These are phyloP conservation scores for Tenthredo livida DNA, from an alignment of 2,888 invertebrate genomes.

Conservation along the genomic window DNA sequence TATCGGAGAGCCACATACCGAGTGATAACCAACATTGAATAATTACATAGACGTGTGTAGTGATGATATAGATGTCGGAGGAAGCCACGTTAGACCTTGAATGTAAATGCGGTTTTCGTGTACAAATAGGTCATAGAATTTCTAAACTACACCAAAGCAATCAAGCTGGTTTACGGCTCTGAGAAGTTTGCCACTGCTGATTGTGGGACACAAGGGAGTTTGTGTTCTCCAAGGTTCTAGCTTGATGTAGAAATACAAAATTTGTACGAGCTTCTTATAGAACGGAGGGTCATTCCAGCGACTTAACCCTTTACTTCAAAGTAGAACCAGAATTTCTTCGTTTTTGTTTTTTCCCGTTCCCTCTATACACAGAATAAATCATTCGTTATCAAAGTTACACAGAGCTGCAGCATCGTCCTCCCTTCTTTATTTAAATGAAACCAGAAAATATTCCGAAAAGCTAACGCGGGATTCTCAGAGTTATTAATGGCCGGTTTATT, in stretches of 20 bases:
- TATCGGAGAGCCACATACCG: neutral
- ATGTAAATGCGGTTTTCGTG: conserved; percentile 28
- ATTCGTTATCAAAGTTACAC: conserved; percentile 11
- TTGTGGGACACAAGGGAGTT: conserved; percentile 16
- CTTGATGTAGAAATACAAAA: neutral
- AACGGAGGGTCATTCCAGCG: neutral
- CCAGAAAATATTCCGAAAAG: neutral
- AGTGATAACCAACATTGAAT: neutral
- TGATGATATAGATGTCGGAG: neutral
- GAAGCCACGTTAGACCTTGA: neutral
- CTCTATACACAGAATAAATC: neutral
- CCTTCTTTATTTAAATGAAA: neutral
- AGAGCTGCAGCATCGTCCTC: neutral
- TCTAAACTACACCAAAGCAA: conserved; percentile 11
- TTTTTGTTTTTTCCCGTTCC: neutral
- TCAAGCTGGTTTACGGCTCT: neutral
- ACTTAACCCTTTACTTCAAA: neutral
- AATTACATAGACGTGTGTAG: neutral
- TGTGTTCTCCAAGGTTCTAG: neutral
- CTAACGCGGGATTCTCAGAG: neutral
- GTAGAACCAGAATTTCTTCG: neutral
- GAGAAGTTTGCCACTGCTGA: conserved; percentile 14
- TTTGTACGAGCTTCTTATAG: neutral
- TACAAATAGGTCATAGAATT: conserved; percentile 5
- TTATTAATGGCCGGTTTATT: conserved; percentile 18